Conservation (phyloP, 2,113 vertebrate genomes). For the Macaca mulatta region DNA sequence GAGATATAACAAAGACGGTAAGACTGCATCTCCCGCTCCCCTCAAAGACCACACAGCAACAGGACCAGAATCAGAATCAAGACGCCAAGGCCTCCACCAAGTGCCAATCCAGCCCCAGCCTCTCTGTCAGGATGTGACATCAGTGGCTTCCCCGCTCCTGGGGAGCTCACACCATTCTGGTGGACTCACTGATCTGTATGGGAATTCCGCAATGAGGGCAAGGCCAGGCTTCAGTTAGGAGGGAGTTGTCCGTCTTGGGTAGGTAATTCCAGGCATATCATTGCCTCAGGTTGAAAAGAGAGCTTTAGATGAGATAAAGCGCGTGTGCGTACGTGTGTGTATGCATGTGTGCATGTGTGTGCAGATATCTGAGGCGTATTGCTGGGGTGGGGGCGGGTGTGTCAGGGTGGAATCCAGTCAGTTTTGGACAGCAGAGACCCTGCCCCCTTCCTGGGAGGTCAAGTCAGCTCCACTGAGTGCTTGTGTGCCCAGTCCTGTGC, state of each 20-base stretch:
- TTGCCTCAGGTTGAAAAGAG: background rate
- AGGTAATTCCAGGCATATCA: background rate
- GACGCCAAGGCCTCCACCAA: background rate
- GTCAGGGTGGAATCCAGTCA: background rate
- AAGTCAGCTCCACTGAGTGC: background rate
- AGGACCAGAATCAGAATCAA: background rate
- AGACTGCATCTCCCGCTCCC: too few species aligned
- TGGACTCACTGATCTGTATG: accelerated
- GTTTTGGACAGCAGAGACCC: background rate
- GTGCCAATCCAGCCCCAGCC: background rate
- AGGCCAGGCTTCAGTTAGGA: background rate
- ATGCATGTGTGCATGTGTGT: background rate
- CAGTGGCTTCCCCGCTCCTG: too few species aligned
- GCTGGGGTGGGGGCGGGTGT: background rate
- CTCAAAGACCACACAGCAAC: accelerated
- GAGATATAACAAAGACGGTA: background rate
- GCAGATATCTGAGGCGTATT: accelerated
- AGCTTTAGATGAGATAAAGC: background rate
- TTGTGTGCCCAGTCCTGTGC: background rate
- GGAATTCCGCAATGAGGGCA: background rate
- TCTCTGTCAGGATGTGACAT: background rate
- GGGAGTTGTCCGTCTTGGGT: background rate
- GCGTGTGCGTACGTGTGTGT: accelerated
- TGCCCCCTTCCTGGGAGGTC: background rate
- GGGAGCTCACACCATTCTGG: background rate